phyloP scores from a whole-genome alignment of 2,113 vertebrate species.

The Pseudolaguvia tuberculata region DNA sequence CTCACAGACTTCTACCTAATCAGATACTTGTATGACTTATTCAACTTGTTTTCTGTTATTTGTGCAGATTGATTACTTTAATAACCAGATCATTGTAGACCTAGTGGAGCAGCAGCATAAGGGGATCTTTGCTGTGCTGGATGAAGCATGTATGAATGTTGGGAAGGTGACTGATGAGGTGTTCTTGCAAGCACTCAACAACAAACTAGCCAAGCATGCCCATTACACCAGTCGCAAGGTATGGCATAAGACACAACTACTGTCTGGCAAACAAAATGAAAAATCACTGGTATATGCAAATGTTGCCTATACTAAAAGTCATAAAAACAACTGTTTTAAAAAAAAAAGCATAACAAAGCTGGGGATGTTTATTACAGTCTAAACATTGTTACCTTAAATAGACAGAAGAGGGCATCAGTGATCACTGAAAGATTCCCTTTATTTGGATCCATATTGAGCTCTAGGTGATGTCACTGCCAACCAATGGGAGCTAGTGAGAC shows the following conservation, averaged over 20 bases:
- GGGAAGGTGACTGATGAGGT: slow-evolving; percentile 94
- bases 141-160: slow-evolving; percentile 96
- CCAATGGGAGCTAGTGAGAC: slow-evolving; percentile 60
- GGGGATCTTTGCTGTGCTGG: slow-evolving; percentile 90
- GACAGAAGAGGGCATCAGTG: slow-evolving; percentile 62
- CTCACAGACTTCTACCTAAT: background rate
- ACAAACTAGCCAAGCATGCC: slow-evolving; percentile 83
- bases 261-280: background rate
- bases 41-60: background rate
- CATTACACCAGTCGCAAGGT: slow-evolving; percentile 98
- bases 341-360: background rate
- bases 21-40: background rate
- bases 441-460: slow-evolving; percentile 59
- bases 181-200: slow-evolving; percentile 91
- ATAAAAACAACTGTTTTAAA: too few species aligned
- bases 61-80: slow-evolving; percentile 92
- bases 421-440: slow-evolving; percentile 22
- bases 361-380: background rate
- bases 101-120: slow-evolving; percentile 96
- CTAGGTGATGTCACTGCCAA: slow-evolving; percentile 70
- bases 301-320: background rate
- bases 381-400: slow-evolving; percentile 12
- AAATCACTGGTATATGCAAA: too few species aligned
- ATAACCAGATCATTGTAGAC: slow-evolving; percentile 97
- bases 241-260: slow-evolving; percentile 13